phyloP scores from a whole-genome alignment of 2,888 invertebrate species.

The Crematogaster levior region DNA sequence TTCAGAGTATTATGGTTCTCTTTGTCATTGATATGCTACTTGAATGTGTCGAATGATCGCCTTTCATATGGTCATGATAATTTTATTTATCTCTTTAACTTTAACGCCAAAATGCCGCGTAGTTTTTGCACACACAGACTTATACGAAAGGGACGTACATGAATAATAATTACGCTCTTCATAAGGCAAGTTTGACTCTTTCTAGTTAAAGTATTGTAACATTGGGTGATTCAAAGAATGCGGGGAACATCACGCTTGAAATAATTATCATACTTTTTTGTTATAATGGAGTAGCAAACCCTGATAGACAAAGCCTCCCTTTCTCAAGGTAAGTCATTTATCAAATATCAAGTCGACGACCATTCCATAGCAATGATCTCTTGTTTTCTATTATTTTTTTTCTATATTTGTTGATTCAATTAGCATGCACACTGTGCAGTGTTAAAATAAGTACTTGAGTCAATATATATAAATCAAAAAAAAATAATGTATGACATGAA shows the following conservation, averaged over 20 bases:
- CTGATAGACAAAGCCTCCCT: conserved; percentile 51
- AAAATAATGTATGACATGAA: conserved; percentile 73
- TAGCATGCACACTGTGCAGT: conserved; percentile 69
- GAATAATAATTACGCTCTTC: conserved; percentile 57
- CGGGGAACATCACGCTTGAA: conserved; percentile 57
- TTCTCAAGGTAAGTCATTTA: no score
- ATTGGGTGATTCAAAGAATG: conserved; percentile 68
- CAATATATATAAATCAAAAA: conserved; percentile 74
- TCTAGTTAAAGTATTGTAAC: conserved; percentile 58
- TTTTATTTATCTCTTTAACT: conserved; percentile 23
- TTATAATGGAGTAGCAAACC: conserved; percentile 58
- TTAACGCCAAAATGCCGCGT: conserved; percentile 48
- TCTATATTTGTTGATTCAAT: conserved; percentile 65
- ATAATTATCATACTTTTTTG: conserved; percentile 55
- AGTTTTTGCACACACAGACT: conserved; percentile 5
- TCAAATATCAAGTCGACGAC: no score
- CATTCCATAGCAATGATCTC: no score
- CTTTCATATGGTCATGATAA: conserved; percentile 54
- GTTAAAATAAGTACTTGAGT: conserved; percentile 75
- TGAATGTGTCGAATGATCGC: conserved; percentile 62
- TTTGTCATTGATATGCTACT: conserved; percentile 76
- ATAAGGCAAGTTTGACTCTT: conserved; percentile 54
- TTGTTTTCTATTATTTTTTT: conserved; percentile 45
- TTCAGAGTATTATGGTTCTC: conserved; percentile 57
- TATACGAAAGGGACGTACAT: conserved; percentile 16